Base-by-base conservation (phyloP, 2,797 vertebrate genomes). In the Gouania willdenowi region DNA sequence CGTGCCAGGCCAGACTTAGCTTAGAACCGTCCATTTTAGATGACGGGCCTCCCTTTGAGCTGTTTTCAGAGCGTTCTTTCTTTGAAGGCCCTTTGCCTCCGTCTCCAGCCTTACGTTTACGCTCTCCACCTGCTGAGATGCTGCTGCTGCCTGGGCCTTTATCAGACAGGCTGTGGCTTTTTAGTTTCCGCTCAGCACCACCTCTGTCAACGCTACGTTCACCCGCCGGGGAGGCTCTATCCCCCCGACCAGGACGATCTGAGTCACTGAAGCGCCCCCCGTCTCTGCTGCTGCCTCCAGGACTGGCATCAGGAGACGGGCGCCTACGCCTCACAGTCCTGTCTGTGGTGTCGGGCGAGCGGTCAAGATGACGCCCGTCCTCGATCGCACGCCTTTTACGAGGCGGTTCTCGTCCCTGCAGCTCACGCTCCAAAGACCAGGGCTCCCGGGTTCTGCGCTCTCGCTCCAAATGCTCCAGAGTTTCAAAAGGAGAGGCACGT, bases 381-480 rank as follows among this genome's bases (percentile, higher is more conserved):
- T 95, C 94, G 4, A 88, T 65, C 10, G 90, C 71, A 1, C 94
- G 91, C 14, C 95, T 87, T 57, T 98, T 99, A 32, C 95, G 89
- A 0, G 86, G 86, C 13, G 90, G 91, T 32, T 98, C 95, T 51
- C 95, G 89, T 35, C 79, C 88, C 21, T 93, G 91, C 35, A 97
- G 75, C 52, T 98, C 95, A 57, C 93, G 79, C 60, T 98, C 95
- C 79, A 97, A 70, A 46, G 95, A 94, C 97, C 97, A 99, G 21
- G 93, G 89, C 23, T 98, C 97, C 42, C 92, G 85, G 0, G 68
- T 66, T 29, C 95, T 87, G 1, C 89, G 71, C 26, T 90, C 89
- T 8, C 94, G 90, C 39, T 98, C 95, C 44, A 99, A 71, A 68
- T 93, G 92, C 57, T 99, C 95, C 37, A 99, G 79, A 0, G 94